Base-by-base conservation (phyloP, 2,888 invertebrate species). In the Platynereis dumerilii region DNA sequence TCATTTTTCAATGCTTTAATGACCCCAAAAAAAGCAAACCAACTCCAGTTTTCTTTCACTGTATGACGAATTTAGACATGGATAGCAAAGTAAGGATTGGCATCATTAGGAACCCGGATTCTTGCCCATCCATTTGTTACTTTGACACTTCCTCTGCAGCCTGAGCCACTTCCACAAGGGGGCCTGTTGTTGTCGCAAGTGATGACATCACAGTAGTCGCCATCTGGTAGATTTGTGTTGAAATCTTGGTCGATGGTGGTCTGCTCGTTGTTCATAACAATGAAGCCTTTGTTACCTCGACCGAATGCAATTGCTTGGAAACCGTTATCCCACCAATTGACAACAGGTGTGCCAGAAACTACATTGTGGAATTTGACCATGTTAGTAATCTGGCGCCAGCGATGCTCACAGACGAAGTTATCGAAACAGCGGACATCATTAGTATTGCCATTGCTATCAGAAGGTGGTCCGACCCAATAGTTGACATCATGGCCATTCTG, bases 11-110 rank as follows among this genome's bases (percentile, higher is more conserved):
- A n/a, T n/a, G n/a, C n/a, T n/a, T n/a, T n/a, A n/a, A n/a, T n/a
- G n/a, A n/a, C n/a, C n/a, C n/a, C n/a, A n/a, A n/a, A n/a, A n/a
- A n/a, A n/a, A n/a, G n/a, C n/a, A n/a, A n/a, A n/a, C n/a, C n/a
- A n/a, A n/a, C n/a, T n/a, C n/a, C n/a, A n/a, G n/a, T n/a, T n/a
- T n/a, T n/a, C n/a, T n/a, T n/a, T n/a, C n/a, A n/a, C n/a, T n/a
- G n/a, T n/a, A 34, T 34, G 34, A 34, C 12, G 34, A 12, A 7
- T 12, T 58, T 29, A 58, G 1, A 65, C 78, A 74, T 92, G 91
- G 67, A 91, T 89, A n/a, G 92, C 92, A 5, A 92, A 76, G 12
- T 91, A 86, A 64, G 91, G 90, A 78, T 92, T 91, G 42, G 53
- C 61, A 1, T 17, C 34, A 27, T 84, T 79, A 0, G 86, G 80